A percentile compares a stretch with the other conserved stretches of the same genome.
phyloP scores from a whole-genome alignment of 2,113 vertebrate species.

The Stigmatopora nigra region DNA sequence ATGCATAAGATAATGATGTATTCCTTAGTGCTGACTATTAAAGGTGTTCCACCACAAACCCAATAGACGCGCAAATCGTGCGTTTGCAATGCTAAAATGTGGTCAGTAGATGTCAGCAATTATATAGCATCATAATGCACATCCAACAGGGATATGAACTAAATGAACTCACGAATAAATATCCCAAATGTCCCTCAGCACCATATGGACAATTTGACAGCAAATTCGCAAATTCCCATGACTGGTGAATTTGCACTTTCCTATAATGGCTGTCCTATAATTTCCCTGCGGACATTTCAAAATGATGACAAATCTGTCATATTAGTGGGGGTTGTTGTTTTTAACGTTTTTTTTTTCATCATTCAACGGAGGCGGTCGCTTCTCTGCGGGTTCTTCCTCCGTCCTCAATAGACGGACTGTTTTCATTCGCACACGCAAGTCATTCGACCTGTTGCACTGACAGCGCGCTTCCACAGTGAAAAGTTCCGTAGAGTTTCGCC shows the following conservation, averaged over 20 bases:
- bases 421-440: slow-evolving; percentile 28
- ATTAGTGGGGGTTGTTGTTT: slow-evolving; percentile 11
- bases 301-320: not conserved
- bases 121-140: not conserved
- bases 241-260: slow-evolving; percentile 28
- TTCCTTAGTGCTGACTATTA: not conserved
- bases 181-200: not conserved
- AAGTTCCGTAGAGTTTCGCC: not conserved
- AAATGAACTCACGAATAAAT: not conserved
- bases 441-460: not conserved
- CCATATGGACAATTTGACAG: slow-evolving; percentile 5
- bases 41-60: too few relatives aligned
- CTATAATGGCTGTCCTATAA: slow-evolving; percentile 24
- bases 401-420: slow-evolving; percentile 48
- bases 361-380: slow-evolving; percentile 40
- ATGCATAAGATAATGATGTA: not conserved
- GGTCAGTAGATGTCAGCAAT: slow-evolving; percentile 40
- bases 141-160: not conserved
- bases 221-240: not conserved
- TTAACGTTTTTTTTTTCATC: slow-evolving; percentile 12
- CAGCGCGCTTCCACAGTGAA: not conserved
- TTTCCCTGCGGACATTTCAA: slow-evolving; percentile 27
- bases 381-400: not conserved
- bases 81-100: slow-evolving; percentile 20
- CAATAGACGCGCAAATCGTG: not conserved